Conservation (phyloP, 2,888 invertebrate species). For the Silvanus unidentatus region DNA sequence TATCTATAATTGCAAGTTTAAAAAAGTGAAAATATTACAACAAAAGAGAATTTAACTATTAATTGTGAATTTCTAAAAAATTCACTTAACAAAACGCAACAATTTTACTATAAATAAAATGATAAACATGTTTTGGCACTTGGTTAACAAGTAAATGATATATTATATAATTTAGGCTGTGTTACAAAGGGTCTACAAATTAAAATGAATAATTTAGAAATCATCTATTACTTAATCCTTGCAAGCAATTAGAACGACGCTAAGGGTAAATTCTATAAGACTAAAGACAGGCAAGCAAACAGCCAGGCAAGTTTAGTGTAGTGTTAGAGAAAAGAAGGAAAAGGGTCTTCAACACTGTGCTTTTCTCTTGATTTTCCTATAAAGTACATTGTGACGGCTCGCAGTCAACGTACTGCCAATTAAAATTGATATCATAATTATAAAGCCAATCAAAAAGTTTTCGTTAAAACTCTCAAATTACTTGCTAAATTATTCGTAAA, state of each 20-base stretch:
- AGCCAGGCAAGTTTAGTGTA: constrained; percentile 5
- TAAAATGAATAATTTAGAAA: constrained; percentile 41
- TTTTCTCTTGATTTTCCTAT: constrained; percentile 8
- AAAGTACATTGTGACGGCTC: constrained; percentile 23
- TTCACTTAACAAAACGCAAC: neutral
- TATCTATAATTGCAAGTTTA: no score
- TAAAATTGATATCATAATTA: constrained; percentile 46
- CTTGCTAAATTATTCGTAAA: constrained; percentile 38
- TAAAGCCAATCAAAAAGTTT: constrained; percentile 44
- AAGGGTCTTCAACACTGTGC: constrained; percentile 12
- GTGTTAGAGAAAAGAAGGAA: neutral
- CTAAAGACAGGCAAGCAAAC: constrained; percentile 12
- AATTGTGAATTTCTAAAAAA: no score
- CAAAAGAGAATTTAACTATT: no score
- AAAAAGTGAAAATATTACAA: no score
- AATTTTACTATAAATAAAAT: neutral
- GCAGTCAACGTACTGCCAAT: constrained; percentile 34
- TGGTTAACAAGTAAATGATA: constrained; percentile 17
- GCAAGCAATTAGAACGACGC: constrained; percentile 39
- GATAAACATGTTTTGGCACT: neutral
- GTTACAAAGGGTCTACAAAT: constrained; percentile 35
- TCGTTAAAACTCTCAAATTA: constrained; percentile 32
- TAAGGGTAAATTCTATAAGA: constrained; percentile 37
- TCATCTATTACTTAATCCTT: constrained; percentile 43
- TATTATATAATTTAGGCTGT: constrained; percentile 32